phyloP scores from a whole-genome alignment of 2,113 vertebrate genomes.

The Corydoras maculifer region DNA sequence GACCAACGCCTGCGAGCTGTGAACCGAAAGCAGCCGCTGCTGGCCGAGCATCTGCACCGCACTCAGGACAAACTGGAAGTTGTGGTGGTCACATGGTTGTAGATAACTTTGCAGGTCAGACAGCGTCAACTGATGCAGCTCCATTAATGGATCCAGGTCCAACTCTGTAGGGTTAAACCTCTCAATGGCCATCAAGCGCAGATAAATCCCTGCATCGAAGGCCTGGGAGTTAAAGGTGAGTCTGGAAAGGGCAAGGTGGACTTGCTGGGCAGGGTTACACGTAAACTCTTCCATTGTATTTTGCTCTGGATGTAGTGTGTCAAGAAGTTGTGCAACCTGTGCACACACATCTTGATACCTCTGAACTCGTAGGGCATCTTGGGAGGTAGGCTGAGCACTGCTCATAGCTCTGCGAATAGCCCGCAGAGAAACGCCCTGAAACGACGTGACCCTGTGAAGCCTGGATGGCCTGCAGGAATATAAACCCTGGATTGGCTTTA shows the following conservation, averaged over 20 bases:
- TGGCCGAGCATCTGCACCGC: conserved; percentile 29
- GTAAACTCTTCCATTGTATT: neutral
- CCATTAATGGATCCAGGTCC: conserved; percentile 33
- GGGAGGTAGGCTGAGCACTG: neutral
- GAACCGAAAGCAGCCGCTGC: conserved; percentile 17
- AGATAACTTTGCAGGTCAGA: conserved; percentile 38
- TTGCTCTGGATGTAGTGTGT: conserved; percentile 3
- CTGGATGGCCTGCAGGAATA: conserved; percentile 38
- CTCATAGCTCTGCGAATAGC: conserved; percentile 42
- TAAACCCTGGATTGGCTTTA: conserved; percentile 25
- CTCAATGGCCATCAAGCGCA: conserved; percentile 34
- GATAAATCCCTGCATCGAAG: conserved; percentile 41
- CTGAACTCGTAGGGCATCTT: conserved; percentile 1
- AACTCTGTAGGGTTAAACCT: conserved; percentile 41
- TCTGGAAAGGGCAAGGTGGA: conserved; percentile 25
- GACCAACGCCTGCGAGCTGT: conserved; percentile 28
- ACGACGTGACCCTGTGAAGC: conserved; percentile 47
- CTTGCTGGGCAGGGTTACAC: conserved; percentile 18
- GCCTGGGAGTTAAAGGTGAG: conserved; percentile 25
- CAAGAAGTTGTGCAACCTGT: conserved; percentile 28
- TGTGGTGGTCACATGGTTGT: conserved; percentile 42
- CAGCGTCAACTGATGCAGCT: conserved; percentile 46
- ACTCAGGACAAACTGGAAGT: conserved; percentile 40
- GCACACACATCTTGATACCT: conserved; percentile 42
- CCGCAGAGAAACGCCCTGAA: conserved; percentile 41